Conservation (phyloP, 2,113 vertebrate genomes). For the Tapirus terrestris region DNA sequence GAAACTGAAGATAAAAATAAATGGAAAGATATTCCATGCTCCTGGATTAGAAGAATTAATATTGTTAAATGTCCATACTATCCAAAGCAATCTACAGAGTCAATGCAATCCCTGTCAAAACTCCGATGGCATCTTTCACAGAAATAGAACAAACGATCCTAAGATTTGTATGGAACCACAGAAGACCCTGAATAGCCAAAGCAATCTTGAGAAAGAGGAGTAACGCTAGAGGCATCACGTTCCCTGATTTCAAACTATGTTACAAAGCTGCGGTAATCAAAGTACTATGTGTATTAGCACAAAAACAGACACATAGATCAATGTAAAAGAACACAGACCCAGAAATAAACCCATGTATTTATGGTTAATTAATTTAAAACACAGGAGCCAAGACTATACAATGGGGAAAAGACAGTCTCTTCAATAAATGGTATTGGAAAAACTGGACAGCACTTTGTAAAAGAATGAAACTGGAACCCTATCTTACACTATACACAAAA, state of each 20-base stretch:
- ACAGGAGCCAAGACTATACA: not conserved
- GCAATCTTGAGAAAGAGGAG: not conserved
- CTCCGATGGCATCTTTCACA: no score
- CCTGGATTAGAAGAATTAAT: no score
- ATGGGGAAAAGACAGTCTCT: not conserved
- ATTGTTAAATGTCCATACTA: no score
- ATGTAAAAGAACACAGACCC: not conserved
- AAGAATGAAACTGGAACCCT: not conserved
- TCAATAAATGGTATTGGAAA: not conserved
- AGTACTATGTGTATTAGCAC: not conserved
- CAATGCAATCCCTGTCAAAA: no score
- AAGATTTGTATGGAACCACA: not conserved
- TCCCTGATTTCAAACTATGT: not conserved
- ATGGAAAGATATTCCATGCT: not conserved
- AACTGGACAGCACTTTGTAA: not conserved
- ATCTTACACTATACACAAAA: not conserved
- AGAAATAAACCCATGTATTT: not conserved
- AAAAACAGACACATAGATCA: not conserved
- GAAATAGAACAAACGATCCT: not conserved
- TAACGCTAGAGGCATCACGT: not conserved
- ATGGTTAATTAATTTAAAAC: not conserved
- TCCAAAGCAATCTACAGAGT: no score
- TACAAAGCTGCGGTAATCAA: not conserved
- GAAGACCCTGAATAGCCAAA: not conserved
- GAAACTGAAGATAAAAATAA: not conserved